A percentile compares a stretch with the other conserved stretches of the same genome.
Conservation (phyloP, 2,797 vertebrate genomes). For the Masticophis lateralis region DNA sequence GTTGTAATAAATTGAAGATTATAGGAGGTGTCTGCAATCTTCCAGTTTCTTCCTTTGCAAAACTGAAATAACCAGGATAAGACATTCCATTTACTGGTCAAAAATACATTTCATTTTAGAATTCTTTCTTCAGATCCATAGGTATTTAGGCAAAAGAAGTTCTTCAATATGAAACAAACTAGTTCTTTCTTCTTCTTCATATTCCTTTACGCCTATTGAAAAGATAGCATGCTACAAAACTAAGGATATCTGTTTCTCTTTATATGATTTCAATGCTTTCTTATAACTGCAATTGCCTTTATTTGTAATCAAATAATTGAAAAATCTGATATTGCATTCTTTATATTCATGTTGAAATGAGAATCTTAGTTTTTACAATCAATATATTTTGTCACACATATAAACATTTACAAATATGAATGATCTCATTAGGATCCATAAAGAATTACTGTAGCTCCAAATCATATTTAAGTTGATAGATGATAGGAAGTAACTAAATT, state of each 20-base stretch:
- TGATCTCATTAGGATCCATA: slow-evolving; percentile 31
- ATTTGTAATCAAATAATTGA: slow-evolving; percentile 38
- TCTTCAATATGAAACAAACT: background rate
- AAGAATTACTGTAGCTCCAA: slow-evolving; percentile 11
- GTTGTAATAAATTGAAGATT: background rate
- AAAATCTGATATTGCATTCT: slow-evolving; percentile 23
- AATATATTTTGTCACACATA: slow-evolving; percentile 29
- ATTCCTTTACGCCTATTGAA: background rate
- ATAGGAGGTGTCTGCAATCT: background rate
- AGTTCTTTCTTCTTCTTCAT: background rate
- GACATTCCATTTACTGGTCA: background rate
- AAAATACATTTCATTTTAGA: background rate
- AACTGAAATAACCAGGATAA: background rate
- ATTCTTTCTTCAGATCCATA: background rate
- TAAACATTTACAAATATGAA: slow-evolving; percentile 47
- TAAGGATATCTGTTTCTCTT: background rate
- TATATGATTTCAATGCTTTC: background rate
- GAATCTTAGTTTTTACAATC: slow-evolving; percentile 32
- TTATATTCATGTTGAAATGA: slow-evolving; percentile 10
- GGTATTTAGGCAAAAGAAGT: background rate
- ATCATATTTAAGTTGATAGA: slow-evolving; percentile 35
- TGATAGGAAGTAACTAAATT: slow-evolving; percentile 31
- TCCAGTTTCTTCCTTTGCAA: background rate
- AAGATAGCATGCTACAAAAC: background rate
- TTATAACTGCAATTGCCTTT: background rate